Conservation (phyloP, 2,797 vertebrate genomes). For the Parotocinclus haroldoi region DNA sequence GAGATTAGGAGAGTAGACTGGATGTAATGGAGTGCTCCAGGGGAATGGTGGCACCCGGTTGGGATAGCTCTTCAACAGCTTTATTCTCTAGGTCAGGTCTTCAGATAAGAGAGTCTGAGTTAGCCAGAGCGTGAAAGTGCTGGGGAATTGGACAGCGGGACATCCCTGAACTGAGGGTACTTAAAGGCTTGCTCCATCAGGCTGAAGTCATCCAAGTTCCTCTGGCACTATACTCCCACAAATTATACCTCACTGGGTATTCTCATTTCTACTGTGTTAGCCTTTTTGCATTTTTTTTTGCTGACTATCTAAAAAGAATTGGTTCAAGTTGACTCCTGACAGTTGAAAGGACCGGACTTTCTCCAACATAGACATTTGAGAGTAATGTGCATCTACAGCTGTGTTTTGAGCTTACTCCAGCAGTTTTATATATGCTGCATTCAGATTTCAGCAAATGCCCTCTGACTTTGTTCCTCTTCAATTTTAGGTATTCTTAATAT, state of each 20-base stretch:
- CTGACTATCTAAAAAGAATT: constrained; percentile 28
- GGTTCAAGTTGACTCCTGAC: constrained; percentile 33
- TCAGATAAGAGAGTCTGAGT: constrained; percentile 28
- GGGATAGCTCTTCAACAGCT: constrained; percentile 31
- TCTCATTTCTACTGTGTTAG: background rate
- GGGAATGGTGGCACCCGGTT: background rate
- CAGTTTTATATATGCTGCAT: constrained; percentile 13
- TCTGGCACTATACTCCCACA: constrained; percentile 9
- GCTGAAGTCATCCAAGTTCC: background rate
- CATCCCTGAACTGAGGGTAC: constrained; percentile 32
- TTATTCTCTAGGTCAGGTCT: constrained; percentile 37
- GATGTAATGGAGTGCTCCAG: background rate
- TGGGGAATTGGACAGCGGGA: constrained; percentile 34
- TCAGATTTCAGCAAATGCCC: constrained; percentile 20
- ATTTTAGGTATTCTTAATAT: constrained; percentile 32
- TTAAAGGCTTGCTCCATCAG: constrained; percentile 21
- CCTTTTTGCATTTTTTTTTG: constrained; percentile 20
- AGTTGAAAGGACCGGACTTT: constrained; percentile 30
- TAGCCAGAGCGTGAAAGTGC: constrained; percentile 37
- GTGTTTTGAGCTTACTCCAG: constrained; percentile 12
- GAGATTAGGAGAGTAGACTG: background rate
- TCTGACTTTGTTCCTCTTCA: constrained; percentile 34
- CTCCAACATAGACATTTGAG: constrained; percentile 24
- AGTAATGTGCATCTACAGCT: constrained; percentile 2
- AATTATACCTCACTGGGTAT: too few species aligned